Base-by-base conservation (phyloP, 2,888 invertebrate genomes). In the Eretmocerus hayati region DNA sequence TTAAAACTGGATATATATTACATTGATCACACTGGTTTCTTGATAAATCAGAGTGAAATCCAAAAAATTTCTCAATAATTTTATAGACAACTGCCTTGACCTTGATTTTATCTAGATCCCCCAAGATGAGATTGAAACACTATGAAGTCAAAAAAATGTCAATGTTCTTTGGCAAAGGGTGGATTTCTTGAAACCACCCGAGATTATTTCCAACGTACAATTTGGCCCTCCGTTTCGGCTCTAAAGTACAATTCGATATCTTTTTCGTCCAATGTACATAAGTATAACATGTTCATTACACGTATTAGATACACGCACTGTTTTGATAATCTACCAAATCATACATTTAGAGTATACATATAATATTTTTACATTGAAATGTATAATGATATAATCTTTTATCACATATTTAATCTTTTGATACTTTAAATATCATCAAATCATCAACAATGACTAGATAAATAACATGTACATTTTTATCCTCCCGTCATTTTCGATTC, bases 351-450 rank as follows among this genome's bases (percentile, higher is more conserved):
- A 57, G 40, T 57, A 46, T 48, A 45, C 49, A 50, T 53, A 51
- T 51, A n/a, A 48, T 42, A 51, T 54, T 49, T 49, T 50, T 56
- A 52, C 50, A 46, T 52, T 47, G 58, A 41, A 50, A 49, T 52
- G 53, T 53, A 56, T 46, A 54, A 54, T 53, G 54, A 52, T 56
- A 54, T 53, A 53, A 53, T 54, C 50, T 53, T 58, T 61, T 63
- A 65, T 65, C 64, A 63, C 64, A 65, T 64, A 62, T 63, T 63
- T 59, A 61, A 61, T 63, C 56, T 56, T 63, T 59, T 60, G 59
- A 63, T 61, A 61, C 62, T 52, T 60, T 53, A 61, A 62, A 62
- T 60, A 61, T 61, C 56, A 61, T 50, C 59, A 60, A 61, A 58
- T 56, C 60, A 62, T 62, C 60, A 65, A 64, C 63, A 63, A 61